Conservation (phyloP, 1,140 invertebrate genomes). For the Heliconius eleuchia region DNA sequence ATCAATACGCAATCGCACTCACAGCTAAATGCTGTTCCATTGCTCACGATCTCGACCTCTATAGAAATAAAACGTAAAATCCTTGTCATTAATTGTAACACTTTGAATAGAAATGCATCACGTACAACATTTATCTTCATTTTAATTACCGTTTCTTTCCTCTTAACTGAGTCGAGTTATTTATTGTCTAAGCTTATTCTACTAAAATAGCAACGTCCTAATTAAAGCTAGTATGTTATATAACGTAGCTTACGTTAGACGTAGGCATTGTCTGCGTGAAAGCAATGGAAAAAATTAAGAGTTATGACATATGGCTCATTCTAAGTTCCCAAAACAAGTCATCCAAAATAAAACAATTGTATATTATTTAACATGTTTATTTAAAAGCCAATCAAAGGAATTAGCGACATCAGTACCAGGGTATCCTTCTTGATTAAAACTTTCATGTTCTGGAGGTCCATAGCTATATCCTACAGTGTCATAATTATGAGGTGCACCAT, state of each 20-base stretch:
- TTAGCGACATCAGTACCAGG: slow-evolving; percentile 52
- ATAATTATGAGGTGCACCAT: slow-evolving; percentile 63
- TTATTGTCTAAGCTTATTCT: neutral
- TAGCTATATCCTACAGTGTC: slow-evolving; percentile 73
- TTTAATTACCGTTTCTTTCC: slow-evolving; percentile 3
- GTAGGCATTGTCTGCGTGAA: neutral
- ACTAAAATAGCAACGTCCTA: neutral
- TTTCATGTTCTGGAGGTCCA: slow-evolving; percentile 49
- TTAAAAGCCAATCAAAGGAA: slow-evolving; percentile 60
- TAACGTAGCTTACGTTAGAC: too few species aligned
- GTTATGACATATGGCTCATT: too few species aligned
- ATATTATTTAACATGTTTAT: slow-evolving; percentile 52
- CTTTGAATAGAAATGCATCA: neutral
- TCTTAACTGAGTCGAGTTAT: neutral
- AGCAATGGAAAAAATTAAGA: neutral
- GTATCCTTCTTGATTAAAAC: slow-evolving; percentile 44
- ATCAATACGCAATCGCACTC: too few species aligned
- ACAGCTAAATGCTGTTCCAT: too few species aligned
- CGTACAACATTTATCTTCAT: neutral
- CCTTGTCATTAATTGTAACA: neutral
- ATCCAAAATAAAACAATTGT: slow-evolving; percentile 22
- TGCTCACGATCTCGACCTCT: too few species aligned
- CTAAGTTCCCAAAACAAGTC: too few species aligned
- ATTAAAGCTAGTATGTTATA: too few species aligned
- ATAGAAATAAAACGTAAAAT: neutral